Base-by-base conservation (phyloP, 2,888 invertebrate genomes). In the Caenorhabditis auriculariae region DNA sequence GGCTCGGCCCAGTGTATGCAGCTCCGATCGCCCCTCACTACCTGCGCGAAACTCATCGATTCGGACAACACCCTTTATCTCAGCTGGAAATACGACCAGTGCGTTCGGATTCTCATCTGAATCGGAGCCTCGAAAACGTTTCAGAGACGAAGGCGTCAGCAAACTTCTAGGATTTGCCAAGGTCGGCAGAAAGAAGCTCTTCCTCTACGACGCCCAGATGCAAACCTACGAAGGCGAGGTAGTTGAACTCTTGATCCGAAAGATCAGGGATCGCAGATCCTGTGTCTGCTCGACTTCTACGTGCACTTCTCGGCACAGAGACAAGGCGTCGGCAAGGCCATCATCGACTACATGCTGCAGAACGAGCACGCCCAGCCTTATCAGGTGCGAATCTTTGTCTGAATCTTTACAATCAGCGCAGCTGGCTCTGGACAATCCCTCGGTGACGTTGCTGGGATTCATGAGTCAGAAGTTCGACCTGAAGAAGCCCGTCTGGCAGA, bases 211-310 rank as follows among this genome's bases (percentile, higher is more conserved):
- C 49, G 38, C 61, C 6, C 60, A 69, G n/a, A 68, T 69, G 69
- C 60, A 69, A 43, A 74, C 74, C 3, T 78, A 78, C 42, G 75
- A 77, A 28, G 78, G 90, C 56, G 87, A 89, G 67, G 89, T 68
- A 21, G 47, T 19, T 49, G 26, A 4, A 27, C 5, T 26, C 17
- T n/a, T n/a, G 5, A 23, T 9, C 29, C 29, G 7, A 12, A 3
- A 3, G 12, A 1, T 24, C 4, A n/a, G n/a, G 29, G 4, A 26
- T 52, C 57, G 27, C 43, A 69, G 69, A 66, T 93, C 0, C 85
- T 91, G 15, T 94, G 93, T 82, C 87, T 95, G 54, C 86, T 96
- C 46, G 95, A 96, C 83, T 95, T 96, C 85, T 96, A 90, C 83
- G 88, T 96, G 24, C 85, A 90, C 78, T 89, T 89, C 82, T 87